phyloP scores from a whole-genome alignment of 2,797 vertebrate species.

The Oophaga sylvatica region DNA sequence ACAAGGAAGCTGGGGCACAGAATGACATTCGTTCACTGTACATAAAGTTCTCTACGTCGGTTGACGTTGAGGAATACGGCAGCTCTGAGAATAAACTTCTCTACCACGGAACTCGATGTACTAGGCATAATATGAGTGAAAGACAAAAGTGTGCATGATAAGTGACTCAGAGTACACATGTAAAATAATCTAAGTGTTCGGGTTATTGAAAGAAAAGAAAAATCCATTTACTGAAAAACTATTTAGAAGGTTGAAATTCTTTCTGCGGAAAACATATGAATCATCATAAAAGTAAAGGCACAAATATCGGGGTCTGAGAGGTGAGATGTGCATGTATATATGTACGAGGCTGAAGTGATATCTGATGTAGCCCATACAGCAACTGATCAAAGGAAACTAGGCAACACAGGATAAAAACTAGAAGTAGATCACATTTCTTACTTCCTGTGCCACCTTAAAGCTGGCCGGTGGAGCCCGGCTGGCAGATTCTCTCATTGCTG shows the following conservation, averaged over 20 bases:
- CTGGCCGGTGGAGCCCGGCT: too few relatives aligned
- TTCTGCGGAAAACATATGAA: background rate
- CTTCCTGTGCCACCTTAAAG: too few relatives aligned
- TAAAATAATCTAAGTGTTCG: constrained; percentile 3
- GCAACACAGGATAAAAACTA: too few relatives aligned
- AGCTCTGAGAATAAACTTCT: background rate
- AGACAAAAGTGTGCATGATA: background rate
- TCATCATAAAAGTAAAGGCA: background rate
- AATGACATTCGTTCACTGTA: background rate
- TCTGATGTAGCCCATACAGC: background rate
- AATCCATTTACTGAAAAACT: background rate
- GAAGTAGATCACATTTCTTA: too few relatives aligned
- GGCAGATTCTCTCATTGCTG: too few relatives aligned
- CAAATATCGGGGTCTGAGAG: background rate
- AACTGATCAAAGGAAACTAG: too few relatives aligned
- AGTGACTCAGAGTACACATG: background rate
- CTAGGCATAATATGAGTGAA: background rate
- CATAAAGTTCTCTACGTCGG: background rate
- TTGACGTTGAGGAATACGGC: background rate
- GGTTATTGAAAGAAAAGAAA: background rate
- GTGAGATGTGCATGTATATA: background rate
- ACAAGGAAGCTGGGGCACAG: background rate
- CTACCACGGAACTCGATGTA: too few relatives aligned
- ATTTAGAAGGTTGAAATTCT: background rate
- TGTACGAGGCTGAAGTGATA: background rate